These are phyloP conservation scores for Nasonia oneida DNA, from an alignment of 2,888 invertebrate genomes.

Conservation along the genomic window DNA sequence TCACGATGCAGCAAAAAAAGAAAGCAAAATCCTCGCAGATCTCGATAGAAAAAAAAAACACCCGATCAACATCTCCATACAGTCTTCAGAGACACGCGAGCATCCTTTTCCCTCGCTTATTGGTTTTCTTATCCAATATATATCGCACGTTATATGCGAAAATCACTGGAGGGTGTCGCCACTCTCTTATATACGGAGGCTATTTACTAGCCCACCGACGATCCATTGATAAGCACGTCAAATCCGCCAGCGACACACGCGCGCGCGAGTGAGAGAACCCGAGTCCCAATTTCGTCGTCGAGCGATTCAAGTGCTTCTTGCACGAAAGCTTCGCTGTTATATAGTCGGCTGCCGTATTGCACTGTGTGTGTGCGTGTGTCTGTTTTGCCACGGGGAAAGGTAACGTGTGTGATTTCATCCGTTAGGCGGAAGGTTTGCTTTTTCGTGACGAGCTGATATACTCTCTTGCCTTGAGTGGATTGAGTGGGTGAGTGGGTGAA, in stretches of 20 bases:
- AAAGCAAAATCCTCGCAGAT: not conserved
- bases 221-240: constrained; percentile 78
- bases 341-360: constrained; percentile 1
- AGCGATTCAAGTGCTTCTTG: not conserved
- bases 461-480: not conserved
- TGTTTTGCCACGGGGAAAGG: not conserved
- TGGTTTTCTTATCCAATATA: constrained; percentile 59
- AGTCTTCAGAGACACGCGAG: constrained; percentile 14
- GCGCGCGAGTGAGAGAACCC: not conserved
- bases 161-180: not conserved
- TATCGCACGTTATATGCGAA: constrained; percentile 49
- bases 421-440: not conserved
- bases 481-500: not conserved
- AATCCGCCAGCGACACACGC: constrained; percentile 68
- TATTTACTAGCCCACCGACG: constrained; percentile 64
- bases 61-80: not conserved
- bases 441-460: not conserved
- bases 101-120: constrained; percentile 23
- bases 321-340: not conserved
- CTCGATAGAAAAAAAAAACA: constrained; percentile 40
- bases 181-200: constrained; percentile 34
- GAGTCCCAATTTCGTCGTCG: constrained; percentile 33
- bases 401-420: not conserved
- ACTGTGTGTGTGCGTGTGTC: not conserved
- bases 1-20: not conserved